phyloP scores from a whole-genome alignment of 1,140 invertebrate species.

The Reticulitermes speratus region DNA sequence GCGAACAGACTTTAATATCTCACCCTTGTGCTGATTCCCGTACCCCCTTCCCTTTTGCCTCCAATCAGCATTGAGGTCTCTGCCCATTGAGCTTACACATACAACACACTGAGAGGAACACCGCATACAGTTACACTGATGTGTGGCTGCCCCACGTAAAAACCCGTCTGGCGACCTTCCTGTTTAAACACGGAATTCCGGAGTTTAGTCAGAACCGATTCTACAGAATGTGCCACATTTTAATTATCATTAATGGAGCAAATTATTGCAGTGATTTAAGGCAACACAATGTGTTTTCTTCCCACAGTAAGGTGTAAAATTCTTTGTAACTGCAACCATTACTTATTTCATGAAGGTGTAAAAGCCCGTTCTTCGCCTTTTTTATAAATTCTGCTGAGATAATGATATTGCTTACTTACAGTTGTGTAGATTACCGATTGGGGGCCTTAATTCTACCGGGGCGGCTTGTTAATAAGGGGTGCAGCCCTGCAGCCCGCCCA shows the following conservation, averaged over 20 bases:
- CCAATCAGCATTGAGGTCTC: neutral
- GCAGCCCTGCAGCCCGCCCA: no score
- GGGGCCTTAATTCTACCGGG: no score
- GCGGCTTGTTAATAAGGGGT: no score
- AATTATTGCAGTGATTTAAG: no score
- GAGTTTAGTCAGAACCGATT: neutral
- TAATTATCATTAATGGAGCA: neutral
- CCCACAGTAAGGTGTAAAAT: no score
- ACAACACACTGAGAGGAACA: neutral
- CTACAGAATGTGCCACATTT: neutral
- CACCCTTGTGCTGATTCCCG: neutral
- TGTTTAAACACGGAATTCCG: neutral
- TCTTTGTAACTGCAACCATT: no score
- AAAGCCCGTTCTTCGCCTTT: no score
- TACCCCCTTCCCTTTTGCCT: neutral
- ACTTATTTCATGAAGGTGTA: no score
- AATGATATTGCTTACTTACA: no score
- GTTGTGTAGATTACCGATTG: no score
- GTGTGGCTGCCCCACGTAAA: neutral
- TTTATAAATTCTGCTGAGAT: no score
- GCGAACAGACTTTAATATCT: neutral
- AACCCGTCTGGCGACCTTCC: neutral
- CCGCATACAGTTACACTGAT: neutral
- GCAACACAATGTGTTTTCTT: no score
- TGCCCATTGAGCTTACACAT: neutral